Evolutionary conservation across 2,888 invertebrate genomes (phyloP).

Genomic region (Junonia oenone): DNA sequence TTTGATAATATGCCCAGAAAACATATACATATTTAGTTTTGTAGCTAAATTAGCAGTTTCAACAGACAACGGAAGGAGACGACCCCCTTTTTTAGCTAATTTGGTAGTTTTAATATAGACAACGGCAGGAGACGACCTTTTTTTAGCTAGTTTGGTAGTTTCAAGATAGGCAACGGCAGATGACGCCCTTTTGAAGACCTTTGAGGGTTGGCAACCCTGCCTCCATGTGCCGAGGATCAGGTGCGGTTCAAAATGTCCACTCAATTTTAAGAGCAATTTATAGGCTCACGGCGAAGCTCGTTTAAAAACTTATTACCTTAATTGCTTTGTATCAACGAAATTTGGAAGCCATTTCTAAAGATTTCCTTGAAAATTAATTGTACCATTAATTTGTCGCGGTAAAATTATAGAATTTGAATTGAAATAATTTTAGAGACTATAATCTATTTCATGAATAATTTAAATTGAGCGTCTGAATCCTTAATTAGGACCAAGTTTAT

Average conservation of each 20-base stretch:
- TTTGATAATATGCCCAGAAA: no score
- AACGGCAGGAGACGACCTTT: no score
- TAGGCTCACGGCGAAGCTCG: background rate
- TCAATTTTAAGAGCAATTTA: constrained; percentile 9
- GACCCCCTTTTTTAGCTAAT: no score
- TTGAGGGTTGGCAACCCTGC: background rate
- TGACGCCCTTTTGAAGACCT: background rate
- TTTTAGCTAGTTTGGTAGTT: no score
- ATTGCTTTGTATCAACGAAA: constrained; percentile 3
- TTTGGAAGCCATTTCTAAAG: background rate
- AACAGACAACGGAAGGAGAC: no score
- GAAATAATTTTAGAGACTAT: background rate
- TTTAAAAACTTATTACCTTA: constrained; percentile 1
- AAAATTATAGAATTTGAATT: background rate
- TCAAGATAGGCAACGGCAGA: no score
- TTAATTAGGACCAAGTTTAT: background rate
- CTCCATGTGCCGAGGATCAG: background rate
- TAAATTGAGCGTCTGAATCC: background rate
- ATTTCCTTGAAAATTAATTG: background rate
- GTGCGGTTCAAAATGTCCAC: constrained; percentile 8
- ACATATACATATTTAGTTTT: no score
- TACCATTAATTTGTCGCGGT: background rate
- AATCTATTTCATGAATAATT: background rate
- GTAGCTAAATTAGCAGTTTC: no score
- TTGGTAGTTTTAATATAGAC: no score